Evolutionary conservation across 2,888 invertebrate genomes (phyloP).

Genomic region (Augiades crinisus): DNA sequence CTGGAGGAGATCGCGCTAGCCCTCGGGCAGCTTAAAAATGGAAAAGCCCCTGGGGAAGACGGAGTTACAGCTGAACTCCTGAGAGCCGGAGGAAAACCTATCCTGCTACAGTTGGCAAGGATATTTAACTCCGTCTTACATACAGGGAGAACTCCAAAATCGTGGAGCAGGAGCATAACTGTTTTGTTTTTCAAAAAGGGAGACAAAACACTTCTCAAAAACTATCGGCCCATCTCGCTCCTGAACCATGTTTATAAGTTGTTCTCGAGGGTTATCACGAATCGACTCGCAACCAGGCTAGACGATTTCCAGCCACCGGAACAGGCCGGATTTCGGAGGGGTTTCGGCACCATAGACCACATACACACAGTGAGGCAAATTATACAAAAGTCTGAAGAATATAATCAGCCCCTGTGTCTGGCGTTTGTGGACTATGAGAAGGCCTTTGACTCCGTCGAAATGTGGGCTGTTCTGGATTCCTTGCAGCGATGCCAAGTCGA

Average conservation of each 20-base stretch:
- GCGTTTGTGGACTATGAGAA: constrained; percentile 10
- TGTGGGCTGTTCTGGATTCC: constrained; percentile 30
- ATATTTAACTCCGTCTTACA: too few relatives aligned
- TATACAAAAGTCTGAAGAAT: not conserved
- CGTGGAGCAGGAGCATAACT: too few relatives aligned
- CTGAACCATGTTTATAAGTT: too few relatives aligned
- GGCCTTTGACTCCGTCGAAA: constrained; percentile 31
- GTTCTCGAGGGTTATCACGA: too few relatives aligned
- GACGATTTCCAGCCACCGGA: not conserved
- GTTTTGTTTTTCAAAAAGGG: constrained; percentile 28
- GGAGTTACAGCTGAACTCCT: too few relatives aligned
- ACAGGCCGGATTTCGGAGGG: constrained; percentile 1
- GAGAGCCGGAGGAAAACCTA: too few relatives aligned
- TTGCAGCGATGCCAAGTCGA: constrained; percentile 27
- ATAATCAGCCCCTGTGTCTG: not conserved
- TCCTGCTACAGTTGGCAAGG: too few relatives aligned
- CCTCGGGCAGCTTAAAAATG: not conserved
- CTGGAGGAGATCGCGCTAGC: too few relatives aligned
- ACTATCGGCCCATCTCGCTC: constrained; percentile 24
- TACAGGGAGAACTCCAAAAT: too few relatives aligned
- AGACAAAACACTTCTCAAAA: too few relatives aligned
- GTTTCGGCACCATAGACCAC: not conserved
- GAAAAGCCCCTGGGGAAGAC: not conserved
- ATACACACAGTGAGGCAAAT: not conserved
- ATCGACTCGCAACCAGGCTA: constrained; percentile 18